These are phyloP conservation scores for Liolophura sinensis DNA, from an alignment of 1,140 invertebrate species.

Conservation along the genomic window DNA sequence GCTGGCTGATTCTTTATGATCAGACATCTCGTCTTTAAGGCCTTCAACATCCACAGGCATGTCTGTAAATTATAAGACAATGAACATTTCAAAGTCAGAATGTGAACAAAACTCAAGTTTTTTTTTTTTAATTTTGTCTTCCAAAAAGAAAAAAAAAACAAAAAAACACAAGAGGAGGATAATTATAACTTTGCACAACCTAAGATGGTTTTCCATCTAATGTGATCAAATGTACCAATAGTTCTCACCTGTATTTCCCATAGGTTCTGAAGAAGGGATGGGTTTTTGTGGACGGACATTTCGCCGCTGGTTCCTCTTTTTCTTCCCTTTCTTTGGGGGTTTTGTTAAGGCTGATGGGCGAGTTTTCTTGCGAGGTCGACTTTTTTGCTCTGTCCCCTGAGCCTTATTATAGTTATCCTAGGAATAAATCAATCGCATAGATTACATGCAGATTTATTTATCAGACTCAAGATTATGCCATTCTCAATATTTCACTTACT, in stretches of 20 bases:
- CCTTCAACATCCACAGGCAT: no score
- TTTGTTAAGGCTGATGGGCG: constrained; percentile 72
- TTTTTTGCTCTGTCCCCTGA: constrained; percentile 64
- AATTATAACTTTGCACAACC: no score
- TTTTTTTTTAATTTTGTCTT: no score
- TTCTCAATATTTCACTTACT: background rate
- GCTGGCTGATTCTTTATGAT: no score
- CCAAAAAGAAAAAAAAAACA: no score
- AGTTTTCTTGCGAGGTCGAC: constrained; percentile 77
- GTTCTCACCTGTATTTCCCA: constrained; percentile 15
- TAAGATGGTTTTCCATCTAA: no score
- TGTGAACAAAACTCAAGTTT: no score
- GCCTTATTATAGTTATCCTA: constrained; percentile 78
- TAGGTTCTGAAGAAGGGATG: constrained; percentile 21
- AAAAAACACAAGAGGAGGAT: no score
- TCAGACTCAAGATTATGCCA: background rate
- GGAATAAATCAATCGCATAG: constrained; percentile 21
- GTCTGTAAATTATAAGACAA: no score
- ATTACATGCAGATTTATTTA: background rate
- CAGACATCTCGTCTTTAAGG: no score
- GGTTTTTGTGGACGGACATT: constrained; percentile 35
- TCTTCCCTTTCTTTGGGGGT: constrained; percentile 70
- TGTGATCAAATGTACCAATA: background rate
- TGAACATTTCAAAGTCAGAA: no score
- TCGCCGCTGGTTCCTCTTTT: constrained; percentile 65